Conservation (phyloP, 2,888 invertebrate species). For the Venustoraphidia nigricollis region DNA sequence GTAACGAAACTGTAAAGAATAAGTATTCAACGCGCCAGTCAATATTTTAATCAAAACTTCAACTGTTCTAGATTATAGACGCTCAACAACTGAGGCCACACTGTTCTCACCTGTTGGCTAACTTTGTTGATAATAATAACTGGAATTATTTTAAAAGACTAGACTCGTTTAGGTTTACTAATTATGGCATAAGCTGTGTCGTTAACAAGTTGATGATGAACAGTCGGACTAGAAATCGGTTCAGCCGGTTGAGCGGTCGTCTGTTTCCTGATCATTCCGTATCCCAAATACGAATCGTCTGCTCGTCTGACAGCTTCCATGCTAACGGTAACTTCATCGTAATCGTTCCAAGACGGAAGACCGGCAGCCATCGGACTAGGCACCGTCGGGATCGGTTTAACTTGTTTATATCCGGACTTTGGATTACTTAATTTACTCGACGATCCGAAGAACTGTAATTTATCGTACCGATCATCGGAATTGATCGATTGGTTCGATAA, state of each 20-base stretch:
- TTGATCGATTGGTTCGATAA: constrained; percentile 12
- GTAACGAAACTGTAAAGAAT: too few relatives aligned
- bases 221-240: constrained; percentile 15
- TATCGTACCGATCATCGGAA: constrained; percentile 55
- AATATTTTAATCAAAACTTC: too few relatives aligned
- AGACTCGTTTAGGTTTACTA: constrained; percentile 74
- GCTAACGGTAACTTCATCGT: constrained; percentile 48
- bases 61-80: too few relatives aligned
- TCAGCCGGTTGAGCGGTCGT: constrained; percentile 32
- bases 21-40: too few relatives aligned
- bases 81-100: too few relatives aligned
- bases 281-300: constrained; percentile 67
- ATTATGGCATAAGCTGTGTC: constrained; percentile 70
- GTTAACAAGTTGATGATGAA: constrained; percentile 56
- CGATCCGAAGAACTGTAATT: constrained; percentile 65
- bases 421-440: constrained; percentile 47
- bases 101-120: too few relatives aligned
- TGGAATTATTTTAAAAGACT: constrained; percentile 18
- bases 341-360: constrained; percentile 44
- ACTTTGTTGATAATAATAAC: too few relatives aligned
- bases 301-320: constrained; percentile 57
- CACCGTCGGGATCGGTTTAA: constrained; percentile 32
- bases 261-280: constrained; percentile 59
- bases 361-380: constrained; percentile 10
- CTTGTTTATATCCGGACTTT: constrained; percentile 55